A percentile compares a stretch with the other conserved stretches of the same genome.
phyloP scores from a whole-genome alignment of 2,888 invertebrate genomes.

The Litoditis marina region DNA sequence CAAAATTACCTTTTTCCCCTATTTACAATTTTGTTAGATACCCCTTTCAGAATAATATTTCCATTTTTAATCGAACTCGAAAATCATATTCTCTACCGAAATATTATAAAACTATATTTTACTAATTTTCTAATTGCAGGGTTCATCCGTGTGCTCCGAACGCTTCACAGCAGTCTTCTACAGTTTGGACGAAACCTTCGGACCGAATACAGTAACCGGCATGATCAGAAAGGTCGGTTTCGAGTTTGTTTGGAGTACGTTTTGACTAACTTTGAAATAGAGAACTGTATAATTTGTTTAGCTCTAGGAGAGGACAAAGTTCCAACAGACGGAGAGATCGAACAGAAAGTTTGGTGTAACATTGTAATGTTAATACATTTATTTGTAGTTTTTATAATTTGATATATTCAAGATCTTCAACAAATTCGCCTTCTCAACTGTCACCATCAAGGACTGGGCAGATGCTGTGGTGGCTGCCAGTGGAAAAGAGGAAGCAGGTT shows the following conservation, averaged over 20 bases:
- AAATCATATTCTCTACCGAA: background rate
- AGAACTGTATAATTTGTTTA: too few species aligned
- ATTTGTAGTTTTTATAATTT: background rate
- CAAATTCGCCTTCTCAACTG: constrained; percentile 33
- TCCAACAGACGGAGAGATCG: too few species aligned
- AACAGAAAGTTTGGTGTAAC: too few species aligned
- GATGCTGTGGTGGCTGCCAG: constrained; percentile 22
- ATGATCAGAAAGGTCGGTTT: constrained; percentile 30
- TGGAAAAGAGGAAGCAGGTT: constrained; percentile 22
- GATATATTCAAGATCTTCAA: constrained; percentile 24
- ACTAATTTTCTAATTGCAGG: background rate
- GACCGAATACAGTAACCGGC: constrained; percentile 28
- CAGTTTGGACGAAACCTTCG: constrained; percentile 37
- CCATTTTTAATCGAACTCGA: too few species aligned
- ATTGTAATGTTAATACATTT: too few species aligned
- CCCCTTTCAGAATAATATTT: too few species aligned
- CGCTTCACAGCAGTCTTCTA: constrained; percentile 30
- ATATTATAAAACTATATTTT: background rate
- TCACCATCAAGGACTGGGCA: constrained; percentile 28
- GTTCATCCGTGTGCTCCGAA: background rate
- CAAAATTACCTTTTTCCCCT: too few species aligned
- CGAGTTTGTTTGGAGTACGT: too few species aligned
- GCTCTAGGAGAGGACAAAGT: too few species aligned
- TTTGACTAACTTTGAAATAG: too few species aligned
- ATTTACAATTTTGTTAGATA: too few species aligned